Percentiles rank a stretch among this genome's conserved stretches.
phyloP scores from a whole-genome alignment of 2,113 vertebrate species.

The Microcebus lehilahytsara region DNA sequence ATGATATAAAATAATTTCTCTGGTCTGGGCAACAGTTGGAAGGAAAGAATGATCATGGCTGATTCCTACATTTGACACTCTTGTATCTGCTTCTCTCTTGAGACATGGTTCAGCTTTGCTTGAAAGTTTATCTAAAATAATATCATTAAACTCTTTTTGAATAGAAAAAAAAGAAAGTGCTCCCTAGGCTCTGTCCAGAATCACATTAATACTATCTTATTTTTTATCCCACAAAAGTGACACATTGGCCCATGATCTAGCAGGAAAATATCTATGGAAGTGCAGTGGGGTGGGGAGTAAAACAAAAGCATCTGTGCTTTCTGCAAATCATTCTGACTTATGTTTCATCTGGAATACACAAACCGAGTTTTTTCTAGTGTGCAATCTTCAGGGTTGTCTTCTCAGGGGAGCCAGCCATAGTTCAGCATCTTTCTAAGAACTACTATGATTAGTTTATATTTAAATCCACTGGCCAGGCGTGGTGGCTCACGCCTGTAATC shows the following conservation, averaged over 20 bases:
- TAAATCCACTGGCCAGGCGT: accelerated
- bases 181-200: background rate
- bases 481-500: no score
- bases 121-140: no score
- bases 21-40: background rate
- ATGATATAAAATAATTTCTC: background rate
- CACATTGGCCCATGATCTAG: background rate
- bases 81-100: background rate
- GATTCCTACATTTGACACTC: background rate
- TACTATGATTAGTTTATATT: background rate
- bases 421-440: background rate
- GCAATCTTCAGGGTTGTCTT: background rate
- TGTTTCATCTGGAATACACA: background rate
- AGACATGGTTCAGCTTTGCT: background rate
- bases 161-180: background rate
- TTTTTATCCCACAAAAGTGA: background rate
- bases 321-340: background rate
- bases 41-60: background rate
- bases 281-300: accelerated
- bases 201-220: background rate
- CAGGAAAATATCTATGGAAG: background rate
- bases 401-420: background rate
- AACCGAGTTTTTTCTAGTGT: background rate
- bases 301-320: background rate
- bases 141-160: no score